These are phyloP conservation scores for Chaunax sp. DNA, from an alignment of 2,797 vertebrate species.

Conservation along the genomic window DNA sequence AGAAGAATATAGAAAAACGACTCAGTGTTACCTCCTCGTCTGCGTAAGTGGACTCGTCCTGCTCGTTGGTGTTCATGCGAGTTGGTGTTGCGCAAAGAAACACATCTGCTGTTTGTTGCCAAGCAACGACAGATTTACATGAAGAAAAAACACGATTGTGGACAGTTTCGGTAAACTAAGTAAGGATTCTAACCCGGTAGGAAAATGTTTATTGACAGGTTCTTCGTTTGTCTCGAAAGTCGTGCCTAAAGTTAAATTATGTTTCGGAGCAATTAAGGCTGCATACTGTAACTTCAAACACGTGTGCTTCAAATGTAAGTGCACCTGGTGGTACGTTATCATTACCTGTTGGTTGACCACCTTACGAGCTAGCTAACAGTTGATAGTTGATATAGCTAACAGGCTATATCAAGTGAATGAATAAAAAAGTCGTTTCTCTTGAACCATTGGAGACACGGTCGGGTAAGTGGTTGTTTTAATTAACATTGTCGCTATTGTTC, in stretches of 20 bases:
- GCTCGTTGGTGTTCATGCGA: constrained; percentile 19
- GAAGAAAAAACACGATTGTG: neutral
- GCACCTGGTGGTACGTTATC: constrained; percentile 25
- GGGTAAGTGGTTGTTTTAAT: neutral
- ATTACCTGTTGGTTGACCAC: neutral
- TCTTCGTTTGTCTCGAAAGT: neutral
- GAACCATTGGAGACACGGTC: neutral
- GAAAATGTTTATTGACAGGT: neutral
- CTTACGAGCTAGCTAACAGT: neutral
- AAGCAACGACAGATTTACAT: constrained; percentile 51
- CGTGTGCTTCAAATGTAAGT: constrained; percentile 19
- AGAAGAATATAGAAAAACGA: neutral
- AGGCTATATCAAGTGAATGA: neutral
- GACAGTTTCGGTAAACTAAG: constrained; percentile 25
- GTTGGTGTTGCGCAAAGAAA: constrained; percentile 55
- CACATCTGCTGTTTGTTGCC: constrained; percentile 48
- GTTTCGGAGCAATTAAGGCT: neutral
- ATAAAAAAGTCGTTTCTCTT: neutral
- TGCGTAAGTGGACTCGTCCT: constrained; percentile 54
- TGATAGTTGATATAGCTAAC: too few relatives aligned
- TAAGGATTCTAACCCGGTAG: neutral
- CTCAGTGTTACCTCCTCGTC: neutral
- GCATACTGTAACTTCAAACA: constrained; percentile 4
- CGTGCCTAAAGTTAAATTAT: neutral
- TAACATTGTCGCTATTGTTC: neutral